Conservation (phyloP, 37 sponge, comb jelly and placozoan genomes). For the Theonella swinhoei region DNA sequence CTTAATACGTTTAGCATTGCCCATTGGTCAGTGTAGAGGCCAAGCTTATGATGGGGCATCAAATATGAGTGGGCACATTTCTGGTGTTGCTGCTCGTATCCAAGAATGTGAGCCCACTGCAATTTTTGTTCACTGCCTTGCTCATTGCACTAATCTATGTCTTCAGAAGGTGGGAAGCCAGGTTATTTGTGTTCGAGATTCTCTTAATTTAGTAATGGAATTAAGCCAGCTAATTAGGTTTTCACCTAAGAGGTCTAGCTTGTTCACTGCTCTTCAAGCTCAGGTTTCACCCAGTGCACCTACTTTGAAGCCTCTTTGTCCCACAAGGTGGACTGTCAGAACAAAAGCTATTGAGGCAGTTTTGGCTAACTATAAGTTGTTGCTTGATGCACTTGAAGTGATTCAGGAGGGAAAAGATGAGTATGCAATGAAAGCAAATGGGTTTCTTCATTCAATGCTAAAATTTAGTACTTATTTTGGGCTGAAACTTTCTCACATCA, state of each 20-base stretch:
- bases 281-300: constrained; percentile 26
- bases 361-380: constrained; percentile 24
- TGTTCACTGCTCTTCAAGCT: constrained; percentile 27
- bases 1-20: constrained; percentile 26
- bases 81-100: constrained; percentile 59
- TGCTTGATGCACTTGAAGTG: constrained; percentile 7
- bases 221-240: constrained; percentile 42
- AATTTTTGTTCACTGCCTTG: constrained; percentile 64
- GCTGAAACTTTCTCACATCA: constrained; percentile 36
- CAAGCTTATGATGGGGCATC: constrained; percentile 60
- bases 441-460: constrained; percentile 23
- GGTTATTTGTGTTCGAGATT: constrained; percentile 26
- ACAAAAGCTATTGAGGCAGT: constrained; percentile 56
- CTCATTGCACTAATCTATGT: constrained; percentile 51
- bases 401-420: constrained; percentile 22
- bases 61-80: constrained; percentile 50
- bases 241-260: constrained; percentile 41
- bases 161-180: too few relatives aligned
- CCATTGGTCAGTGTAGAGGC: constrained; percentile 46
- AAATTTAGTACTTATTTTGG: constrained; percentile 48
- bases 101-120: constrained; percentile 37
- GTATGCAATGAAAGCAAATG: constrained; percentile 35
- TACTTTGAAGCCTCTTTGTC: constrained; percentile 46
- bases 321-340: constrained; percentile 66
- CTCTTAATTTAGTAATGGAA: constrained; percentile 41